Percentiles rank a stretch among this genome's conserved stretches.
These are phyloP conservation scores for Cebuella pygmaea DNA, from an alignment of 2,797 vertebrate species.

Conservation along the genomic window DNA sequence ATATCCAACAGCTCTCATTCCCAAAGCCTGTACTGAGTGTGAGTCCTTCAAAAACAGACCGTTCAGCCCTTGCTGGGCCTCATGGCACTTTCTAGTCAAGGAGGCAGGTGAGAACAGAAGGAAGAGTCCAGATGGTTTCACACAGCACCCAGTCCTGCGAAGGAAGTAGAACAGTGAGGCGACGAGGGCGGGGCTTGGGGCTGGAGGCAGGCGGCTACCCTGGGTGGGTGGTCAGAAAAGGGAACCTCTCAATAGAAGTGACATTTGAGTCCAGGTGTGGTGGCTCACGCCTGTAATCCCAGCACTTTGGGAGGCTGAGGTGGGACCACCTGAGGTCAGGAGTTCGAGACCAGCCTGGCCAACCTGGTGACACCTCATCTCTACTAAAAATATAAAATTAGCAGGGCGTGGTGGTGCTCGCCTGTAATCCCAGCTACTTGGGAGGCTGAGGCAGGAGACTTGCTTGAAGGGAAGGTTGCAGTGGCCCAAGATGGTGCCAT, in stretches of 20 bases:
- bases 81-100: not conserved
- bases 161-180: not conserved
- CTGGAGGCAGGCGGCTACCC: not conserved
- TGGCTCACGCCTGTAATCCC: too few relatives aligned
- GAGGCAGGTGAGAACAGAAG: not conserved
- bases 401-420: too few relatives aligned
- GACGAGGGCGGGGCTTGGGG: not conserved
- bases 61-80: not conserved
- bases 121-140: not conserved
- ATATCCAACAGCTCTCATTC: not conserved
- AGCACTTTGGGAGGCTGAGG: too few relatives aligned
- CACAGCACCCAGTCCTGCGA: not conserved
- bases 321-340: too few relatives aligned
- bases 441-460: too few relatives aligned
- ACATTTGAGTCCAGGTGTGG: not conserved
- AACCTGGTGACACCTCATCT: too few relatives aligned
- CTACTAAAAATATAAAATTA: too few relatives aligned
- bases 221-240: not conserved
- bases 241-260: not conserved
- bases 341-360: too few relatives aligned
- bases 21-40: not conserved
- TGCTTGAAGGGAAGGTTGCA: too few relatives aligned
- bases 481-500: fast-evolving
- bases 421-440: too few relatives aligned
- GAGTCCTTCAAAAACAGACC: not conserved